Conservation (phyloP, 2,888 invertebrate species). For the Yponomeuta evonymella region DNA sequence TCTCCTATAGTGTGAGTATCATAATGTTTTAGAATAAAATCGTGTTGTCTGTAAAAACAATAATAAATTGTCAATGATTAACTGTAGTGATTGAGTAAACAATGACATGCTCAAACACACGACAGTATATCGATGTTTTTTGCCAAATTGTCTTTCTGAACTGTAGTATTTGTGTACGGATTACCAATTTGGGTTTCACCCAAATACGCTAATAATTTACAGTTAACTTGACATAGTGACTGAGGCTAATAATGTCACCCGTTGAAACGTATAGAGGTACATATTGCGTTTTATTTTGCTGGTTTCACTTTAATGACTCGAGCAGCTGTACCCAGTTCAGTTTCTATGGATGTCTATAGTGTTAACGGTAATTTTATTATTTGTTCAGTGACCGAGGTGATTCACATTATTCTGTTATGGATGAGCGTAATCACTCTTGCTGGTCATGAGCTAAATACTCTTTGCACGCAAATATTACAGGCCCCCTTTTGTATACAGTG, state of each 20-base stretch:
- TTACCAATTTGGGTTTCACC: not conserved
- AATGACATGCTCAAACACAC: no score
- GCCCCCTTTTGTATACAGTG: no score
- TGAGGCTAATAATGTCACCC: not conserved
- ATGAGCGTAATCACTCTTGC: not conserved
- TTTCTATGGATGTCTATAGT: conserved; percentile 3
- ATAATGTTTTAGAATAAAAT: no score
- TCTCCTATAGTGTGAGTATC: no score
- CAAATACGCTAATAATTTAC: not conserved
- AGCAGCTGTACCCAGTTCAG: not conserved
- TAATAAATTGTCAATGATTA: no score
- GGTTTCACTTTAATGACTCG: conserved; percentile 11
- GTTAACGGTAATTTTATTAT: not conserved
- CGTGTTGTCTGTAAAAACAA: no score
- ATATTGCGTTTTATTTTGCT: not conserved
- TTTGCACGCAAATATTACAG: no score
- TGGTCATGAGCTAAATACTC: not conserved
- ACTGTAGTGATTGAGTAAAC: no score
- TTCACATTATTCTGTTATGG: not conserved
- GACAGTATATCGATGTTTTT: no score
- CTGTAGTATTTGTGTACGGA: not conserved
- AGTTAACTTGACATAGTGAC: conserved; percentile 6
- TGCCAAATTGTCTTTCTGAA: not conserved
- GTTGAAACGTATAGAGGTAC: not conserved
- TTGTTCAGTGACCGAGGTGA: not conserved